phyloP scores from a whole-genome alignment of 2,888 invertebrate genomes.

The Nomada hirtipes region DNA sequence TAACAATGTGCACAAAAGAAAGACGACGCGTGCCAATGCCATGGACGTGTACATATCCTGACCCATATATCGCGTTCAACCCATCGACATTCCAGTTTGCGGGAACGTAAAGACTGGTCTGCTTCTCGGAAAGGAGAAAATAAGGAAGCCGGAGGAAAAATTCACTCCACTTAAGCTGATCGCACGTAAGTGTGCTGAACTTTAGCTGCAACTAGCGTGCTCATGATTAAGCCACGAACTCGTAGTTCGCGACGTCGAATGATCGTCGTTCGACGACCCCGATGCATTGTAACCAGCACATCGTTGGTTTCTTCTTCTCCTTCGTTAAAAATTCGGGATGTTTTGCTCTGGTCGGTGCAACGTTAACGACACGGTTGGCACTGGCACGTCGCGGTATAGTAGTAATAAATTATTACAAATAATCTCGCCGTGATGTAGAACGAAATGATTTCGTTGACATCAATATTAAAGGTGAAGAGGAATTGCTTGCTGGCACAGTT shows the following conservation, averaged over 20 bases:
- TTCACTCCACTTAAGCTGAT: constrained; percentile 41
- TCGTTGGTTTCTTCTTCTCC: constrained; percentile 3
- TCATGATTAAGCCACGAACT: constrained; percentile 44
- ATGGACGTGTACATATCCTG: background rate
- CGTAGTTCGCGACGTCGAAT: constrained; percentile 32
- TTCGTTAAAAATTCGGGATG: constrained; percentile 6
- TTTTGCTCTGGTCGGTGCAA: too few relatives aligned
- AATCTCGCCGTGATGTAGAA: too few relatives aligned
- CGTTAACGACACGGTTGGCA: too few relatives aligned
- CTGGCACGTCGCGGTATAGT: too few relatives aligned
- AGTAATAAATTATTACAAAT: background rate
- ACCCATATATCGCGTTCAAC: constrained; percentile 34
- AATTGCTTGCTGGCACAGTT: too few relatives aligned
- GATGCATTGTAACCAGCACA: background rate
- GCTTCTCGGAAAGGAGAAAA: constrained; percentile 38
- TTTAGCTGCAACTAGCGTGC: constrained; percentile 33
- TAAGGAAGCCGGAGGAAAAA: constrained; percentile 35
- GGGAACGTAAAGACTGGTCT: constrained; percentile 3
- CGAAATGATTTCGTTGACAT: background rate
- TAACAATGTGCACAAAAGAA: constrained; percentile 3
- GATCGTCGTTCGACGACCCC: constrained; percentile 37
- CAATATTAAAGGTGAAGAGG: constrained; percentile 10
- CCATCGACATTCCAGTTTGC: constrained; percentile 28
- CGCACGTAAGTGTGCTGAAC: constrained; percentile 45
- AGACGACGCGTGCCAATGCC: background rate